Evolutionary conservation across 2,888 invertebrate species (phyloP).

Genomic region (Drosophila parthenogenetica): DNA sequence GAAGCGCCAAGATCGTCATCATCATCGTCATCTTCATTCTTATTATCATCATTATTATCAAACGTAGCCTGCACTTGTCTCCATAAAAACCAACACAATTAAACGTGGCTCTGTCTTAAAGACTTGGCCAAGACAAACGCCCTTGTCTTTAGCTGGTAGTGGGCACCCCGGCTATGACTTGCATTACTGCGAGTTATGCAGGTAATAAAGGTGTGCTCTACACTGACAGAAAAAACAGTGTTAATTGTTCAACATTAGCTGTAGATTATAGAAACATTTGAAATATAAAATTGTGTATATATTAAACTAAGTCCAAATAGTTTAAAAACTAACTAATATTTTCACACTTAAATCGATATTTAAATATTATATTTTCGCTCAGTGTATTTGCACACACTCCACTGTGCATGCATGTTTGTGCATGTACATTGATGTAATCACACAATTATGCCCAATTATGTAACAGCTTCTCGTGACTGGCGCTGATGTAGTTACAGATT

Average conservation of each 20-base stretch:
- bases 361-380: too few relatives aligned
- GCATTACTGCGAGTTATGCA: slow-evolving; percentile 52
- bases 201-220: slow-evolving; percentile 26
- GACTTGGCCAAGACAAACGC: slow-evolving; percentile 22
- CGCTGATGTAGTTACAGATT: slow-evolving; percentile 28
- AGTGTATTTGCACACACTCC: background rate
- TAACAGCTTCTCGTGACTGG: slow-evolving; percentile 54
- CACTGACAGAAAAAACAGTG: background rate
- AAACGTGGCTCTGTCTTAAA: slow-evolving; percentile 9
- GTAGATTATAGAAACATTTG: too few relatives aligned
- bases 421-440: slow-evolving; percentile 62
- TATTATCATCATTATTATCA: background rate
- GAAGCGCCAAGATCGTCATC: slow-evolving; percentile 23
- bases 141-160: slow-evolving; percentile 23
- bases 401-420: slow-evolving; percentile 15
- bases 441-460: slow-evolving; percentile 76
- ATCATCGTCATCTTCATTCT: background rate
- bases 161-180: slow-evolving; percentile 30
- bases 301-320: too few relatives aligned
- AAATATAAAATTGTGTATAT: too few relatives aligned
- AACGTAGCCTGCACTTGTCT: slow-evolving; percentile 43
- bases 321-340: too few relatives aligned
- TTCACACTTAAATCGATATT: too few relatives aligned
- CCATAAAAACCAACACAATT: slow-evolving; percentile 65
- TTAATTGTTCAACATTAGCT: too few relatives aligned